A percentile compares a stretch with the other conserved stretches of the same genome.
These are phyloP conservation scores for Coreius guichenoti DNA, from an alignment of 2,797 vertebrate genomes.

Conservation along the genomic window DNA sequence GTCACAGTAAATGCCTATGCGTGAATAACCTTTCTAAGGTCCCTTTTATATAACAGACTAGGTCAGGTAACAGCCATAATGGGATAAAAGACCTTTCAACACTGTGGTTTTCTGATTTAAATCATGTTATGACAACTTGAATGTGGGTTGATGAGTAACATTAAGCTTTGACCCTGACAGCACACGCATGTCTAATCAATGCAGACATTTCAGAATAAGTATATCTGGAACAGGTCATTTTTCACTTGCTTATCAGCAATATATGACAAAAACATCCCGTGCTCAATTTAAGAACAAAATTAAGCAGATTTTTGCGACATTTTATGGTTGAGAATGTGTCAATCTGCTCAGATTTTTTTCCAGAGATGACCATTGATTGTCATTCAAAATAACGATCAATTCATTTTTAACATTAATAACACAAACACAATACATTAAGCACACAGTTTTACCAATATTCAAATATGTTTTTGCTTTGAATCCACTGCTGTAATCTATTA, in stretches of 20 bases:
- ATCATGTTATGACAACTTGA: not conserved
- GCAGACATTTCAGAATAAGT: not conserved
- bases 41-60: constrained; percentile 9
- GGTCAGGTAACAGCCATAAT: constrained; percentile 7
- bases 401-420: not conserved
- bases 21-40: constrained; percentile 17
- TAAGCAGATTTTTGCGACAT: not conserved
- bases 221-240: not conserved
- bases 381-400: not conserved
- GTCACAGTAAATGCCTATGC: constrained; percentile 35
- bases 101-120: constrained; percentile 11
- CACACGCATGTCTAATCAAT: not conserved
- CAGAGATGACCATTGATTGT: not conserved
- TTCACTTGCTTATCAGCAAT: not conserved
- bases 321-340: not conserved
- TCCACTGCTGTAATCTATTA: not conserved
- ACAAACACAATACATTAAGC: not conserved
- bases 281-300: not conserved
- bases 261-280: not conserved
- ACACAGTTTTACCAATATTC: not conserved
- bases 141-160: not conserved
- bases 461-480: not conserved
- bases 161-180: not conserved
- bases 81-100: not conserved
- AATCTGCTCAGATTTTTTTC: not conserved